Evolutionary conservation across 2,113 vertebrate species (phyloP).

Genomic region (Amblyornis subalaris): DNA sequence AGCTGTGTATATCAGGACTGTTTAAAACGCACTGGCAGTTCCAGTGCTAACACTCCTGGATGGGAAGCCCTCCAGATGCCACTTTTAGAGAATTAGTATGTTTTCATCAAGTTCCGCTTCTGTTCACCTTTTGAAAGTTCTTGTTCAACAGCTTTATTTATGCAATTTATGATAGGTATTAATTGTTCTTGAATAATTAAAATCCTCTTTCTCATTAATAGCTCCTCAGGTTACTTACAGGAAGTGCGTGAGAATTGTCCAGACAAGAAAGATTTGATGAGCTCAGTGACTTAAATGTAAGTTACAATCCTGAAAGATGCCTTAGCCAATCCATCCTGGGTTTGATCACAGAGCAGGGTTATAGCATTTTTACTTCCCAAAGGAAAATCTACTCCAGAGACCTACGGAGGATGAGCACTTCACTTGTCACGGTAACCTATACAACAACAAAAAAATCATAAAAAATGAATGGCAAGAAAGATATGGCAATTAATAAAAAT

Average conservation of each 20-base stretch:
- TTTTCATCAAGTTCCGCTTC: background rate
- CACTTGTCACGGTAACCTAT: background rate
- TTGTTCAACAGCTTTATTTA: background rate
- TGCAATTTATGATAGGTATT: background rate
- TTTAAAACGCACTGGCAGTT: background rate
- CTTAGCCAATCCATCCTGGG: background rate
- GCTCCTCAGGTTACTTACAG: background rate
- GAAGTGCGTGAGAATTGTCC: background rate
- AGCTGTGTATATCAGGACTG: background rate
- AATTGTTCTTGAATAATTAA: background rate
- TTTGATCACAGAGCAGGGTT: background rate
- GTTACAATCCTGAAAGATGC: background rate
- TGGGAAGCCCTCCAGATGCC: background rate
- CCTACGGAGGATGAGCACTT: background rate
- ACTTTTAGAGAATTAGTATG: background rate
- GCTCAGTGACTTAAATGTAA: background rate
- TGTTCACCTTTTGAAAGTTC: background rate
- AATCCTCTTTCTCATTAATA: background rate
- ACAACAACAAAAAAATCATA: background rate
- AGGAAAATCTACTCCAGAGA: background rate
- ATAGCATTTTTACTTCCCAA: background rate
- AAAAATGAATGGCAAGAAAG: accelerated
- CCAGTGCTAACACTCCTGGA: background rate
- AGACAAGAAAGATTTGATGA: background rate
- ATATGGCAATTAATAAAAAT: background rate